Conservation (phyloP, 2,113 vertebrate genomes). For the Podiceps cristatus region DNA sequence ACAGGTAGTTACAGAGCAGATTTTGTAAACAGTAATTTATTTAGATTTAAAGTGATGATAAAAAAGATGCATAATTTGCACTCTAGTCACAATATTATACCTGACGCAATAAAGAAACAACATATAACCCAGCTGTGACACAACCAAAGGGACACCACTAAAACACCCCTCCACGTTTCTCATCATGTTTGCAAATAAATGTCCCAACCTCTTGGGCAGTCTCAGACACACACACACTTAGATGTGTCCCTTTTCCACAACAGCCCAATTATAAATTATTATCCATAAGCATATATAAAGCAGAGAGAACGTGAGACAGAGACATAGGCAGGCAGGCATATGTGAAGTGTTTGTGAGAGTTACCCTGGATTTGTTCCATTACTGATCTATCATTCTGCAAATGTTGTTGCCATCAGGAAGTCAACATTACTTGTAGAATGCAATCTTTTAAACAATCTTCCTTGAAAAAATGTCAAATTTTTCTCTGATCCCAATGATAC, state of each 20-base stretch:
- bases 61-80: not conserved
- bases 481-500: not conserved
- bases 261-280: not conserved
- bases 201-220: not conserved
- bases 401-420: not conserved
- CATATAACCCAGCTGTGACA: not conserved
- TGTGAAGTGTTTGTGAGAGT: not conserved
- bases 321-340: not conserved
- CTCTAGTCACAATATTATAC: not conserved
- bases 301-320: not conserved
- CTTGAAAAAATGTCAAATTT: not conserved
- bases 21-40: not conserved
- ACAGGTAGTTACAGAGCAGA: not conserved
- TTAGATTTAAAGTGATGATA: not conserved
- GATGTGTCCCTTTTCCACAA: not conserved
- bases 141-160: not conserved
- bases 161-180: not conserved
- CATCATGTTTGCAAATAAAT: not conserved
- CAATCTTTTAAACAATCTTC: not conserved
- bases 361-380: not conserved
- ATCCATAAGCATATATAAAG: not conserved
- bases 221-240: not conserved
- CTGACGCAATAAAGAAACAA: not conserved
- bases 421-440: not conserved
- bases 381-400: not conserved